Percentiles rank a stretch among this genome's conserved stretches.
Conservation (phyloP, 2,113 vertebrate species). For the Cacatua alba region DNA sequence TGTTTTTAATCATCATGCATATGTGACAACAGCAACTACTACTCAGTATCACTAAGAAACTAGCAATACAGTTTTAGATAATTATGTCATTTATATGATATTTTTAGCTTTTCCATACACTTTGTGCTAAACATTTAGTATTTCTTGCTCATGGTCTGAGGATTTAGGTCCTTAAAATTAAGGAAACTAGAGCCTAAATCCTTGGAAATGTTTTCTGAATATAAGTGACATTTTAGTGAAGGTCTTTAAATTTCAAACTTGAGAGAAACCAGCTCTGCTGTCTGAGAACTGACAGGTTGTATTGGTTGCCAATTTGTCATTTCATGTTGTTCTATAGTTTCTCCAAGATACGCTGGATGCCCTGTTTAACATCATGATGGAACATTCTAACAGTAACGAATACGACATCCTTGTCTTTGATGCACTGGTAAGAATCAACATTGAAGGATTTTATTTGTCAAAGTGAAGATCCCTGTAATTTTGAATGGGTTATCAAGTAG, state of each 20-base stretch:
- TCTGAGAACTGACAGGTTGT: neutral
- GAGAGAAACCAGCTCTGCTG: neutral
- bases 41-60: neutral
- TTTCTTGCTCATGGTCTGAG: neutral
- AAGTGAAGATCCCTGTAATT: neutral
- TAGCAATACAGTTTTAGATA: neutral
- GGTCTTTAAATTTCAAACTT: neutral
- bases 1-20: neutral
- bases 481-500: neutral
- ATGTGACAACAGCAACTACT: neutral
- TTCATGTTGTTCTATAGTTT: conserved; percentile 76
- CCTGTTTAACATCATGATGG: conserved; percentile 99
- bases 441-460: neutral
- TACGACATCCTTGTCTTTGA: conserved; percentile 98
- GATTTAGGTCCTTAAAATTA: neutral
- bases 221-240: neutral
- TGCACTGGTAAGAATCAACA: conserved; percentile 87
- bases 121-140: neutral
- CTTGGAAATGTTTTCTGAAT: neutral
- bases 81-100: neutral
- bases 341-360: conserved; percentile 95
- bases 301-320: neutral
- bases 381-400: conserved; percentile 90
- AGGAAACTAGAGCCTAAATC: neutral
- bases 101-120: neutral